Evolutionary conservation across 1,140 invertebrate genomes (phyloP).

Genomic region (Brachionus manjavacas): DNA sequence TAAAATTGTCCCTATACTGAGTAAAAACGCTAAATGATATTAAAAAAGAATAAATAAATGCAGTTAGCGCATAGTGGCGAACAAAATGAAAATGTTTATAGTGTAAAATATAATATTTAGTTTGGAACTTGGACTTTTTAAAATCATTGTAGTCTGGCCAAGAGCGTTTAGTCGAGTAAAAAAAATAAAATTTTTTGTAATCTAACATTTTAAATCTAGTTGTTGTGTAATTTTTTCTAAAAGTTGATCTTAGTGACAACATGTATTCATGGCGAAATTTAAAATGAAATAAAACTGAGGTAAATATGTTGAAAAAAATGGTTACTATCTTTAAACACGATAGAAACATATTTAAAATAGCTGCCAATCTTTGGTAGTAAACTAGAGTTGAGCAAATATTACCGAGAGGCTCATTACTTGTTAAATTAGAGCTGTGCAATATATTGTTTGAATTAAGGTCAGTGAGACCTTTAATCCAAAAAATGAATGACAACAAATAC

Average conservation of each 20-base stretch:
- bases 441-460: background rate
- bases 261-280: conserved; percentile 2
- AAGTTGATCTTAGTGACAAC: background rate
- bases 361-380: background rate
- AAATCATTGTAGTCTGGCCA: background rate
- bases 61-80: background rate
- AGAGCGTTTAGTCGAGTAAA: background rate
- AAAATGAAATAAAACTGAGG: background rate
- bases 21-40: background rate
- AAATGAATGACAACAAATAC: conserved; percentile 31
- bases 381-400: background rate
- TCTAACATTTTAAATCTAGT: background rate
- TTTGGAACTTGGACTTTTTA: background rate
- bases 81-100: conserved; percentile 38
- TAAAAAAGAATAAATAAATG: background rate
- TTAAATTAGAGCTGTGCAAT: background rate
- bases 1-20: background rate
- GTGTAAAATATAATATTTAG: background rate
- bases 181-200: background rate
- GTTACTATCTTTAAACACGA: background rate
- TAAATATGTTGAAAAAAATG: background rate
- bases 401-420: background rate
- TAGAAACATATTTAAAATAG: background rate
- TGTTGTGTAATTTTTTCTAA: background rate
- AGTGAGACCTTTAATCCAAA: conserved; percentile 25